A percentile compares a stretch with the other conserved stretches of the same genome.
Evolutionary conservation across 2,888 invertebrate genomes (phyloP).

Genomic region (Pristionchus japonicus): DNA sequence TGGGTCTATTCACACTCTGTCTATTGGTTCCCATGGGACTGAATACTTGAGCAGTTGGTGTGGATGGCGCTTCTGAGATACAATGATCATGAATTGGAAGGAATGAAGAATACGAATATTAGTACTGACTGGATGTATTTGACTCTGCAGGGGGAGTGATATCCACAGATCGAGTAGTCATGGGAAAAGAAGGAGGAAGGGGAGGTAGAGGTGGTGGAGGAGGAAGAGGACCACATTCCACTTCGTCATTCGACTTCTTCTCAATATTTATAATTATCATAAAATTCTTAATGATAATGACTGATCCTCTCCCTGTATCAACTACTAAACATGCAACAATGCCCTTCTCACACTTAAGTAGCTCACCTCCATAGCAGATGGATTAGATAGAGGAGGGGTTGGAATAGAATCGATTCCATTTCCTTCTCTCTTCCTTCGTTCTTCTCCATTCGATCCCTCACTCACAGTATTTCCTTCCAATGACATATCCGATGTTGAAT

Average conservation of each 20-base stretch:
- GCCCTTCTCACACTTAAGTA: not conserved
- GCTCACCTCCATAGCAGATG: not conserved
- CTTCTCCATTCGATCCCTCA: not conserved
- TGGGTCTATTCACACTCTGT: not conserved
- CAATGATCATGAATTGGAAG: not conserved
- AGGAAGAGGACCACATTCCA: not conserved
- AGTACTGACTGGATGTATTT: not conserved
- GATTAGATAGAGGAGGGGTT: not conserved
- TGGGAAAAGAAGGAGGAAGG: not conserved
- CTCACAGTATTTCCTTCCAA: not conserved
- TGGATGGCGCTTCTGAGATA: not conserved
- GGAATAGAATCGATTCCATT: not conserved
- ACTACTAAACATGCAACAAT: not conserved
- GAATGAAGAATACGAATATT: not conserved
- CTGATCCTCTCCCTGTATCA: too few species aligned
- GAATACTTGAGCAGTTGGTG: not conserved
- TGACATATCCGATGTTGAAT: constrained; percentile 7
- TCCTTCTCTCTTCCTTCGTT: not conserved
- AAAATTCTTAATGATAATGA: too few species aligned
- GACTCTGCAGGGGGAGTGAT: not conserved
- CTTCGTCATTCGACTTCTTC: not conserved
- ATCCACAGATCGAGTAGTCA: not conserved
- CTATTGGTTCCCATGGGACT: not conserved
- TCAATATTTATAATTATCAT: not conserved
- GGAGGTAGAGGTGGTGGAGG: not conserved